These are phyloP conservation scores for Pheosia gnoma DNA, from an alignment of 2,888 invertebrate genomes.

Conservation along the genomic window DNA sequence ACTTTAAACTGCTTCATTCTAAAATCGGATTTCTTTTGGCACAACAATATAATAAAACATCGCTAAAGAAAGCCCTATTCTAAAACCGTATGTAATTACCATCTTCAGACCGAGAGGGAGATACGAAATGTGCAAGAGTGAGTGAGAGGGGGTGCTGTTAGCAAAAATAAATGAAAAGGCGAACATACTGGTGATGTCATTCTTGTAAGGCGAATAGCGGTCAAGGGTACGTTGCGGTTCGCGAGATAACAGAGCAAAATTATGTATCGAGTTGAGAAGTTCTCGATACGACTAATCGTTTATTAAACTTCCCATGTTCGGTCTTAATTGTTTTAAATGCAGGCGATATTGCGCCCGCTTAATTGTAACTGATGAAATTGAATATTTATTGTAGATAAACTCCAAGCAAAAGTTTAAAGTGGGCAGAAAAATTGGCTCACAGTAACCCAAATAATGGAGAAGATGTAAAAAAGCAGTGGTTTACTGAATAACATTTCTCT, in stretches of 20 bases:
- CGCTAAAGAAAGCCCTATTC: slow-evolving; percentile 39
- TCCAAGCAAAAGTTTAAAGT: background rate
- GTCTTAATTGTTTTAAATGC: background rate
- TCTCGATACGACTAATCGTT: slow-evolving; percentile 22
- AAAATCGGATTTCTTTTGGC: slow-evolving; percentile 4
- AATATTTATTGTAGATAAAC: background rate
- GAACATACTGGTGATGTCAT: slow-evolving; percentile 72
- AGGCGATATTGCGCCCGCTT: background rate
- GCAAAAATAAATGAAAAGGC: slow-evolving; percentile 68
- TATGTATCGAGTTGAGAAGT: slow-evolving; percentile 26
- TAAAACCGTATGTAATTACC: slow-evolving; percentile 44
- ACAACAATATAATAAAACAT: background rate
- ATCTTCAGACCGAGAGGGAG: slow-evolving; percentile 36
- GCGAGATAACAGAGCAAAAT: slow-evolving; percentile 33
- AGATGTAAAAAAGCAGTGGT: too few relatives aligned
- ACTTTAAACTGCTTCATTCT: background rate
- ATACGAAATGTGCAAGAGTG: slow-evolving; percentile 13
- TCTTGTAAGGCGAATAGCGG: slow-evolving; percentile 70
- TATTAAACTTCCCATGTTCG: slow-evolving; percentile 19
- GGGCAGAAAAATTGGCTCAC: too few relatives aligned
- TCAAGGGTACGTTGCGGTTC: slow-evolving; percentile 66
- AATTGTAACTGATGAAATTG: background rate
- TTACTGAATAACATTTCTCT: too few relatives aligned
- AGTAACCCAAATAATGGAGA: too few relatives aligned
- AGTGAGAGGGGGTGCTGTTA: slow-evolving; percentile 49